A percentile compares a stretch with the other conserved stretches of the same genome.
Conservation (phyloP, 1,140 invertebrate species). For the Protaetia brevitarsis region DNA sequence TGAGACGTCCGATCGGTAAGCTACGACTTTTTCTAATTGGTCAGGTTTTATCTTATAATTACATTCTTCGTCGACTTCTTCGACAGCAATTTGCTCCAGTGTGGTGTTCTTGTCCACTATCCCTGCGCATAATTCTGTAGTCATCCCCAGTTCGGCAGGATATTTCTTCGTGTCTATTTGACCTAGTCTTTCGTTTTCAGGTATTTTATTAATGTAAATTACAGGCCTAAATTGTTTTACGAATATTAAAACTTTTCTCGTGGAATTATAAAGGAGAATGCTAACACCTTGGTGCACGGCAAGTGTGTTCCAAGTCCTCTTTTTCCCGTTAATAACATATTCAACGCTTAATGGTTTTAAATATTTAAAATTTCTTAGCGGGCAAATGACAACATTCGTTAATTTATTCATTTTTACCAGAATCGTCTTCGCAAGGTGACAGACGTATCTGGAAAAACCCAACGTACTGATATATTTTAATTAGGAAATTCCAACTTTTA, state of each 20-base stretch:
- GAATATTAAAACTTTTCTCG: conserved; percentile 71
- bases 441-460: background rate
- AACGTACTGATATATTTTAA: no score
- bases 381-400: conserved; percentile 40
- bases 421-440: background rate
- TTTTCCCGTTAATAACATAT: conserved; percentile 63
- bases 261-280: conserved; percentile 79
- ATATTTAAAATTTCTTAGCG: conserved; percentile 66
- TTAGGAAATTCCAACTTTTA: no score
- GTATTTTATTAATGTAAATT: conserved; percentile 33
- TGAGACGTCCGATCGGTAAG: conserved; percentile 61
- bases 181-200: conserved; percentile 50
- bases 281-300: conserved; percentile 73
- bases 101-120: conserved; percentile 82
- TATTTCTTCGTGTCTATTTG: conserved; percentile 67
- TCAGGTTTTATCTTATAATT: conserved; percentile 79
- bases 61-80: conserved; percentile 89
- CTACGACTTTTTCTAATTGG: conserved; percentile 67
- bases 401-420: conserved; percentile 36
- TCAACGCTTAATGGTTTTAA: conserved; percentile 64
- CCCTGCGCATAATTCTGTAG: conserved; percentile 89
- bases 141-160: conserved; percentile 69
- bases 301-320: conserved; percentile 67
- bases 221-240: conserved; percentile 86
- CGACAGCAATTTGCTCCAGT: conserved; percentile 72